Percentiles rank a stretch among this genome's conserved stretches.
Evolutionary conservation across 1,140 invertebrate genomes (phyloP).

Genomic region (Aricia agestis): DNA sequence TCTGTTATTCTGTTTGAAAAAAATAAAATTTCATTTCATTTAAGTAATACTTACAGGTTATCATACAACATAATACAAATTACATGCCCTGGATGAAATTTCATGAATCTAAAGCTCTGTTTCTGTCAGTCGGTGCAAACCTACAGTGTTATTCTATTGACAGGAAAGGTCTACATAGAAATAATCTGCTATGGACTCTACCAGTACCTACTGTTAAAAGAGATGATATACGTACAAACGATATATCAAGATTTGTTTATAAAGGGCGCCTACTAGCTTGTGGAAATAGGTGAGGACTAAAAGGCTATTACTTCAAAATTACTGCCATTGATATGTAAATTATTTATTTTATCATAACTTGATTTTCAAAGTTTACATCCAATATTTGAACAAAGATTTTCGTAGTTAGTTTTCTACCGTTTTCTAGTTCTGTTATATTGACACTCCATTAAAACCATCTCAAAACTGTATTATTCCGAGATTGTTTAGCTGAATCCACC

Average conservation of each 20-base stretch:
- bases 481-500: too few relatives aligned
- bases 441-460: too few relatives aligned
- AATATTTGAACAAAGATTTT: too few relatives aligned
- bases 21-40: too few relatives aligned
- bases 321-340: not conserved
- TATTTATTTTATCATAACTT: not conserved
- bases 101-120: constrained; percentile 40
- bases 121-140: constrained; percentile 48
- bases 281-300: constrained; percentile 55
- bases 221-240: constrained; percentile 59
- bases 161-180: constrained; percentile 36
- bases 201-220: constrained; percentile 48
- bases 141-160: constrained; percentile 42
- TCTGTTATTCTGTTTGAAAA: too few relatives aligned
- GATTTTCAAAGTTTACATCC: too few relatives aligned
- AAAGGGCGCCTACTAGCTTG: constrained; percentile 48
- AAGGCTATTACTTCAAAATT: too few relatives aligned
- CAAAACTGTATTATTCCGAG: too few relatives aligned
- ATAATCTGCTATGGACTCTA: constrained; percentile 42
- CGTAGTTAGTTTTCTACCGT: too few relatives aligned
- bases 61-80: constrained; percentile 45
- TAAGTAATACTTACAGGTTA: constrained; percentile 40
- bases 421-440: too few relatives aligned
- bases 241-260: constrained; percentile 63
- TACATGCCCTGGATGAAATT: constrained; percentile 63